Evolutionary conservation across 2,113 vertebrate genomes (phyloP), one percentile per base, ranked within the genome.

Genomic region (Sphyrna mokarran): DNA sequence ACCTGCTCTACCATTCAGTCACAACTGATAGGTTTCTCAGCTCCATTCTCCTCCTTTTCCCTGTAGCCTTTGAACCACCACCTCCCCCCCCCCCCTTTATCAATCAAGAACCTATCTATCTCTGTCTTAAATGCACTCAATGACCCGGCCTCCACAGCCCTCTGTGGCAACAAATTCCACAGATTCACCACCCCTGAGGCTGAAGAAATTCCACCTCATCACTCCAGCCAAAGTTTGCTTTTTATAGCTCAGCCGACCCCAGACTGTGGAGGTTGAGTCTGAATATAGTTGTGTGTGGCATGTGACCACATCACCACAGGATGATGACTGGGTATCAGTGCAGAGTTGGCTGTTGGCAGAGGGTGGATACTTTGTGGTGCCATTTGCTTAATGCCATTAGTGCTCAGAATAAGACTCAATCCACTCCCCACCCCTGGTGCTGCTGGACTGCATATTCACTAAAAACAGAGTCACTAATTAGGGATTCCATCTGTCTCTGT

Each of bases 281-380:
- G 3, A 58, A 48, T 90, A 90, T 90, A 90, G 48, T 16, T 13
- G 0, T 23, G 69, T 70, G 16, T 23, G 68, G 66, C 61, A 94
- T 70, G 20, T 33, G 68, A 40, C 37, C 68, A 63, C 90, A 8
- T 94, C 90, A 40, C 33, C n/a, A 72, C 63, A 72, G 68, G 43
- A 95, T 95, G 18, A 91, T 91, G 89, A 91, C 14, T 66, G 61
- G 58, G 8, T 83, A 91, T 66, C 86, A 58, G 22, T 89, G 86
- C 48, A 11, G 48, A 0, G 14, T 18, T 63, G 89, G 61, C 20
- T 29, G 2, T 72, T 43, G 93, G 93, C 43, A 95, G 22, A 95
- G 26, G 26, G 6, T 72, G 68, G 20, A 37, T 91, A 66, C 66
- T 72, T 54, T 95, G 69, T 72, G 63, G 68, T 54, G 23, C 66